A percentile compares a stretch with the other conserved stretches of the same genome.
Evolutionary conservation across 2,113 vertebrate species (phyloP).

Genomic region (Jaculus jaculus): DNA sequence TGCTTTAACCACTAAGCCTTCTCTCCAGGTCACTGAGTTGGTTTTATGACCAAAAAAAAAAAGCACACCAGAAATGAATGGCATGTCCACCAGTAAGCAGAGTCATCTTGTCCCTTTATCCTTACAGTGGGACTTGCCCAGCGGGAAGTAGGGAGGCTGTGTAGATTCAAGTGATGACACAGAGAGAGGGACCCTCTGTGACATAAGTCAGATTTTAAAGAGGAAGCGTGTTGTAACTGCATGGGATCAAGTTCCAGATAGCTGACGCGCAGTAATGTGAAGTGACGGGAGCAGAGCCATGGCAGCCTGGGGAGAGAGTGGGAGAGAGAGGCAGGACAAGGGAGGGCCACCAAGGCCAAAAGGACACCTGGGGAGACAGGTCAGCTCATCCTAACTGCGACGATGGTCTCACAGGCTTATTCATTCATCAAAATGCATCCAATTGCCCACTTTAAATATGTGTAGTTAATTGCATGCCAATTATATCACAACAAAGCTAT

Average conservation of each 20-base stretch:
- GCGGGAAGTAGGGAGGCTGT: background rate
- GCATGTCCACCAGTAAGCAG: background rate
- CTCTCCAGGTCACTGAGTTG: too few species aligned
- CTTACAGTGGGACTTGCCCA: fast-evolving
- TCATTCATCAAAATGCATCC: slow-evolving; percentile 2
- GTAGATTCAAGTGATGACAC: fast-evolving
- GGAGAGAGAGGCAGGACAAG: too few species aligned
- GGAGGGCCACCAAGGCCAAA: fast-evolving
- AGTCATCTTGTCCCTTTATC: background rate
- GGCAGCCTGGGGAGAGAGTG: too few species aligned
- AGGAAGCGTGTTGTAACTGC: fast-evolving
- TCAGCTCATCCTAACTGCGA: fast-evolving
- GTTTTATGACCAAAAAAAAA: background rate
- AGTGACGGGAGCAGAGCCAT: fast-evolving
- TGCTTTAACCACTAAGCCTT: too few species aligned
- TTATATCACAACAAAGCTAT: background rate
- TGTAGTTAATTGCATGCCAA: background rate
- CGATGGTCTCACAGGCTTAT: background rate
- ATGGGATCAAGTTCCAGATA: background rate
- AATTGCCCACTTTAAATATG: background rate
- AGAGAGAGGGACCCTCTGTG: background rate
- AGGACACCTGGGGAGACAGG: fast-evolving
- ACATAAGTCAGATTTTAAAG: background rate
- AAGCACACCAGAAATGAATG: background rate
- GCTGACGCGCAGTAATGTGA: fast-evolving